Base-by-base conservation (phyloP, 2,888 invertebrate species). In the Hofmannophila pseudospretella region DNA sequence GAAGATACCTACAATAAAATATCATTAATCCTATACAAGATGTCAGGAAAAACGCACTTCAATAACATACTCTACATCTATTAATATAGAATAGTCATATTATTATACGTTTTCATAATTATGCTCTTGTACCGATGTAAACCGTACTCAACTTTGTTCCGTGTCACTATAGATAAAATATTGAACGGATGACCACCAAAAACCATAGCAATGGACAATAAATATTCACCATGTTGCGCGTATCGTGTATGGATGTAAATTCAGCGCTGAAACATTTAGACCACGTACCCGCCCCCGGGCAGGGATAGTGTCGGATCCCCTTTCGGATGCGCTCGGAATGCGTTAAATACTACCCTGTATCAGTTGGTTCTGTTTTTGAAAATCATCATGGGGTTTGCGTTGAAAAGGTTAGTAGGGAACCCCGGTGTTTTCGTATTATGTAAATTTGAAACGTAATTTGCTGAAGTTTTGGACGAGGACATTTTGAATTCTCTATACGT, bases 201-300 rank as follows among this genome's bases (percentile, higher is more conserved):
- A 19, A 42, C 47, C 46, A 43, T 42, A 37, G 39, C 43, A 39
- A 39, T 40, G 34, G 44, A 41, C 36, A 55, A 61, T 68, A 68
- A 66, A 71, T 66, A 70, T 65, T 64, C 65, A 56, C 49, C 50
- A 48, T 52, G 54, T 47, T 47, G 45, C 54, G 50, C 51, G 59
- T 65, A 64, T 65, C 58, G 56, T 50, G 54, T 54, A 51, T 50
- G 46, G 36, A 49, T 44, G 46, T 44, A 46, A 46, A 47, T 47
- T 39, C 41, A 36, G 36, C 56, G 42, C 56, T 78, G 78, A 80
- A 80, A 81, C 77, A 84, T 81, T 80, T 78, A 75, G 68, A 67
- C 74, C 79, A 70, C 77, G 76, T 76, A 63, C 44, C 47, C 45
- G 58, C 59, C 74, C 72, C 58, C 58, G 49, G 58, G 61, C 14